Conservation (phyloP, 1,140 invertebrate genomes). For the Drosophila pallidifrons region DNA sequence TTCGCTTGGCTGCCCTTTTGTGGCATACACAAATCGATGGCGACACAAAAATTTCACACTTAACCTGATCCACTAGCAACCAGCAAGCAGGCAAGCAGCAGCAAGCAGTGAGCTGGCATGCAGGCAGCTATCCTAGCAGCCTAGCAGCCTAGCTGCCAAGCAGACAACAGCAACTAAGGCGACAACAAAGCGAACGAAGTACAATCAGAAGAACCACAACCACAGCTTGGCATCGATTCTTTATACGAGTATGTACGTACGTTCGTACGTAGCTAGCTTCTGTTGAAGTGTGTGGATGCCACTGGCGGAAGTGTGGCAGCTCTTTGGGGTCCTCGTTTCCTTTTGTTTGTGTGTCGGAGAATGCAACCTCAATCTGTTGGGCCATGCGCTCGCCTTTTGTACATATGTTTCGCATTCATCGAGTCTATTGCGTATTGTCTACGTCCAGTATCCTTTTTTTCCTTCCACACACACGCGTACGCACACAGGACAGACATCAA, state of each 20-base stretch:
- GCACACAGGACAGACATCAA: background rate
- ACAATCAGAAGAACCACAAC: background rate
- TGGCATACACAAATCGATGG: conserved; percentile 42
- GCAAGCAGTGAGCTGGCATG: no score
- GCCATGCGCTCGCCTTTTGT: background rate
- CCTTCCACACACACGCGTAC: no score
- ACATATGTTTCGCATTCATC: conserved; percentile 2
- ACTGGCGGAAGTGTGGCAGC: conserved; percentile 29
- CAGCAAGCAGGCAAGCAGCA: background rate
- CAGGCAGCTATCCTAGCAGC: background rate
- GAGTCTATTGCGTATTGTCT: conserved; percentile 1
- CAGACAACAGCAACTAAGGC: conserved; percentile 14
- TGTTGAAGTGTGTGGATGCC: conserved; percentile 19
- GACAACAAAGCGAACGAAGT: background rate
- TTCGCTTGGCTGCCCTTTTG: conserved; percentile 39
- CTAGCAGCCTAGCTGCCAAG: conserved; percentile 33
- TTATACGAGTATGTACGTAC: background rate
- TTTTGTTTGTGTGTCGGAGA: conserved; percentile 13
- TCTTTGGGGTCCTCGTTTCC: conserved; percentile 8
- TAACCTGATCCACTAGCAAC: conserved; percentile 72
- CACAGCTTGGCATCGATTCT: conserved; percentile 60
- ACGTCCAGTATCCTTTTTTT: background rate
- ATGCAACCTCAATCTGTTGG: conserved; percentile 32
- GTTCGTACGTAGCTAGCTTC: background rate
- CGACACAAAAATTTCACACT: conserved; percentile 66